Evolutionary conservation across 1,140 invertebrate genomes (phyloP), one percentile per base, ranked within the genome.

Genomic region (Eciton burchellii): DNA sequence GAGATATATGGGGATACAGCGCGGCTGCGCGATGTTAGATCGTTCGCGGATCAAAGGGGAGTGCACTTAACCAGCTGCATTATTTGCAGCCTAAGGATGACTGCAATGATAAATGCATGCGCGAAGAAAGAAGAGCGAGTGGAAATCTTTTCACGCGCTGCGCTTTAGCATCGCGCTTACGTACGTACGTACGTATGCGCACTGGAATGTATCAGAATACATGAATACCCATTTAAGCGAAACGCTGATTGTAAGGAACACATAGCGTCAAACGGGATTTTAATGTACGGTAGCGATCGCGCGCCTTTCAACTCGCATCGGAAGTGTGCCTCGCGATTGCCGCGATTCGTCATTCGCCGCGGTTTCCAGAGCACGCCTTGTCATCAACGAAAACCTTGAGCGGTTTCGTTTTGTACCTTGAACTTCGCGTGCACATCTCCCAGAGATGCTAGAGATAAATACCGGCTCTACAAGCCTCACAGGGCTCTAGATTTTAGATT

Each of bases 21-120:
- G 74, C 56, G 49, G 49, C 74, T 49, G 74, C 63, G 49, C 49
- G 74, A 79, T 79, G 74, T 56, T 79, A 79, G 74, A 79, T 79
- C 74, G 74, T 79, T 79, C 63, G 49, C 49, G 63, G 74, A 79
- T 79, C 74, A 79, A 79, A 79, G 74, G 74, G 74, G 74, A 79
- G 74, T 79, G 74, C 74, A 79, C 74, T 79, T 79, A 79, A 79
- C 74, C 74, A 79, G 74, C 74, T 79, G 74, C 74, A 79, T 79
- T 79, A 79, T 79, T 79, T 79, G 74, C 74, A 79, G 63, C 74
- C 74, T 79, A 79, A 79, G 74, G 63, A 79, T 79, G 74, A 79
- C 74, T 79, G 74, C 74, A 68, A 56, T 68, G 74, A 79, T 79
- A 79, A 79, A 79, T 79, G 74, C 74, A 63, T 57, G 63, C 74